Conservation (phyloP, 2,797 vertebrate species). For the Pampus argenteus region DNA sequence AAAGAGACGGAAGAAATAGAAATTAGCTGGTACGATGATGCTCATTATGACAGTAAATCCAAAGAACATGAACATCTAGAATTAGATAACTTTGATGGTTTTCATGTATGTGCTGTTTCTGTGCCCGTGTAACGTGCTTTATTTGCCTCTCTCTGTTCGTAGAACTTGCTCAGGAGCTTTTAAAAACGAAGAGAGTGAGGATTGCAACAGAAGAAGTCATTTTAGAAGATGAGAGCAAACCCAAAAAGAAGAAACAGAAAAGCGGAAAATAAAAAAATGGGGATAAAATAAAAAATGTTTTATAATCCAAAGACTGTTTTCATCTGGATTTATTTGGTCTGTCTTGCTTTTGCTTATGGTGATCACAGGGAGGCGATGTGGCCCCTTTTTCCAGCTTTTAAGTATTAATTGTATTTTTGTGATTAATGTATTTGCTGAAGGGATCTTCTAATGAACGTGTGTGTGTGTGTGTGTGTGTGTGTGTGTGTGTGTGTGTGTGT, state of each 20-base stretch:
- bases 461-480: no score
- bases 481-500: no score
- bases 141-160: background rate
- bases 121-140: background rate
- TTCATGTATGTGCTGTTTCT: background rate
- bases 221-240: conserved; percentile 77
- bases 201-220: conserved; percentile 75
- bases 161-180: conserved; percentile 63
- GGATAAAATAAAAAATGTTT: conserved; percentile 59
- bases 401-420: background rate
- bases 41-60: background rate
- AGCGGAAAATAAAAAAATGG: conserved; percentile 59
- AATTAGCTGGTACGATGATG: background rate
- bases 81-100: background rate
- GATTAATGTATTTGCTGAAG: background rate
- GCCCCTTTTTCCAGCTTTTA: background rate
- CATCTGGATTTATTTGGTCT: conserved; percentile 2
- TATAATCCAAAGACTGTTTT: conserved; percentile 16
- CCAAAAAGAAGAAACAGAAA: conserved; percentile 76
- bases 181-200: conserved; percentile 74
- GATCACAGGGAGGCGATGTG: background rate
- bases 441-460: no score
- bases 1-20: background rate
- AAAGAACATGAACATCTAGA: no score
- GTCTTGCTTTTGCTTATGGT: background rate